Base-by-base conservation (phyloP, 2,888 invertebrate genomes). In the Exephanes ischioxanthus region DNA sequence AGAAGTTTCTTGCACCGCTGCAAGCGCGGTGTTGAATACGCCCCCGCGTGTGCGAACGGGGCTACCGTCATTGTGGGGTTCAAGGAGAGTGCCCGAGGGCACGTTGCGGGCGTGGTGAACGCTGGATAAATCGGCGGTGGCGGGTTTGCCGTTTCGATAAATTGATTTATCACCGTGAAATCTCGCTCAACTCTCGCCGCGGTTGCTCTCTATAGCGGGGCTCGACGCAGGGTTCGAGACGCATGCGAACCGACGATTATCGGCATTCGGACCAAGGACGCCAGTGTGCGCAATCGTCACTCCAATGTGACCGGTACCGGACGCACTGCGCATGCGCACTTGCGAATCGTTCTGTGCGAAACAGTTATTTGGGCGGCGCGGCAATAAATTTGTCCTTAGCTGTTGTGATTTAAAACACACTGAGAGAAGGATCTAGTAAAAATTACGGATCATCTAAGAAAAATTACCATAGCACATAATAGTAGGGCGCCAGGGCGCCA, bases 31-130 rank as follows among this genome's bases (percentile, higher is more conserved):
- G 48, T 55, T 58, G 58, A 48, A 76, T 33, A 78, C 66, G 55
- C 58, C 48, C 70, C 67, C 73, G 45, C 45, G 58, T 22, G 51
- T 53, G 3, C 33, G 37, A 41, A 19, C 14, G 19, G 67, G 22
- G 77, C 71, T 75, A 72, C 73, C 76, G 78, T 67, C 45, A 37
- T 72, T 63, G 26, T 71, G 80, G 82, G 80, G 86, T 87, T 87
- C 88, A 86, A 87, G 85, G 86, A 86, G 82, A 83, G 53, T 67
- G 83, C 88, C 86, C 70, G 82, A 63, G 77, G 87, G 83, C 84
- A 79, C 70, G 66, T 80, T 19, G 81, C 85, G 87, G 87, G 88
- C 84, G 87, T 86, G 88, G 88, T 87, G 80, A 73, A 55, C 67
- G 78, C 71, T 66, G 68, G 19, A 11, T 58, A 78, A 79, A 68